These are phyloP conservation scores for Asobara japonica DNA, from an alignment of 1,140 invertebrate genomes.

Conservation along the genomic window DNA sequence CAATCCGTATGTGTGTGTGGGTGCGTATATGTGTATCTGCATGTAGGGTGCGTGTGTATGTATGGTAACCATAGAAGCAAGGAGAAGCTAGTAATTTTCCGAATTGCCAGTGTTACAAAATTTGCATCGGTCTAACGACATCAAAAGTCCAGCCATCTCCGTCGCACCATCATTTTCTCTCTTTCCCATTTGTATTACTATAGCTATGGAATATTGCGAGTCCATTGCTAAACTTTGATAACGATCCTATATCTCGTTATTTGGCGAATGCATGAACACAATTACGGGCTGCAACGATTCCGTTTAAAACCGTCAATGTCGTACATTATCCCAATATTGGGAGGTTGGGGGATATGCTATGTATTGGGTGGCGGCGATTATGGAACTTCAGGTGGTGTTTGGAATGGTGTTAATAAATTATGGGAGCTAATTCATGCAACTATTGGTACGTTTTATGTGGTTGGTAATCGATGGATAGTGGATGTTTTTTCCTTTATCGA, in stretches of 20 bases:
- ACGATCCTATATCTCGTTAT: slow-evolving; percentile 3
- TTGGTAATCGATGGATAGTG: neutral
- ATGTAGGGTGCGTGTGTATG: slow-evolving; percentile 20
- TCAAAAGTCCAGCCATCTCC: neutral
- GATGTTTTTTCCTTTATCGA: neutral
- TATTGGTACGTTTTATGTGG: neutral
- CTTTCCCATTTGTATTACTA: neutral
- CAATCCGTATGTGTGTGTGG: too few relatives aligned
- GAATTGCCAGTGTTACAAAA: slow-evolving; percentile 38
- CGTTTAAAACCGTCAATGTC: neutral
- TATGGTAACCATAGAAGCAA: slow-evolving; percentile 18
- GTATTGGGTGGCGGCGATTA: neutral
- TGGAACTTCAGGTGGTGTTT: neutral
- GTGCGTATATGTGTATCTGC: too few relatives aligned
- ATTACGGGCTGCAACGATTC: neutral
- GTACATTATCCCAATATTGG: neutral
- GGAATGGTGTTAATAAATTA: neutral
- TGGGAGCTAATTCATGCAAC: neutral
- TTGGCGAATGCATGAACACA: neutral
- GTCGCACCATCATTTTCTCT: neutral
- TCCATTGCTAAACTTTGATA: neutral
- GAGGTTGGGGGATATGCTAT: neutral
- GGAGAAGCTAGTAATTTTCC: slow-evolving; percentile 41
- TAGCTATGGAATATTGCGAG: neutral
- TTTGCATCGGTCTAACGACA: slow-evolving; percentile 21